Evolutionary conservation across 2,797 vertebrate genomes (phyloP).

Genomic region (Gymnocypris eckloni): DNA sequence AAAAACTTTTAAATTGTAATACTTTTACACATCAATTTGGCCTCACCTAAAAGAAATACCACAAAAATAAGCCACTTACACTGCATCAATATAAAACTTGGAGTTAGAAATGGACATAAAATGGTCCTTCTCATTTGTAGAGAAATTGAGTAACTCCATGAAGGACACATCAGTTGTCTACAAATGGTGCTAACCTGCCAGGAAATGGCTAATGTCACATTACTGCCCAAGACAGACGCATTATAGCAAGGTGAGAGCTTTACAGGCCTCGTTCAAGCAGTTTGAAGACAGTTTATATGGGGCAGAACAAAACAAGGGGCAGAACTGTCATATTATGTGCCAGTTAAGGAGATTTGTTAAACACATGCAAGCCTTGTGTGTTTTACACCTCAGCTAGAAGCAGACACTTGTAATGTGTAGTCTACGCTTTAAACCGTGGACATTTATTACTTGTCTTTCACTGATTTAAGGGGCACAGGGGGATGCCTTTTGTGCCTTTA

Average conservation of each 20-base stretch:
- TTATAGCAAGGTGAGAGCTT: conserved; percentile 26
- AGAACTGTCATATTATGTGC: conserved; percentile 42
- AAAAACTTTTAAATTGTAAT: neutral
- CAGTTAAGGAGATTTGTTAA: conserved; percentile 47
- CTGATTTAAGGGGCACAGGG: neutral
- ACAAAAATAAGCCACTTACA: neutral
- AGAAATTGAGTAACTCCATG: neutral
- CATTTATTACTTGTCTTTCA: conserved; percentile 20
- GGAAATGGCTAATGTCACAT: conserved; percentile 34
- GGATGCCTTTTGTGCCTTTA: neutral
- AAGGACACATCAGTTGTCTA: neutral
- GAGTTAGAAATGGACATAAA: neutral
- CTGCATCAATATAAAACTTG: neutral
- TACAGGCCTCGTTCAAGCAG: conserved; percentile 37
- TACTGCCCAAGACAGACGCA: conserved; percentile 13
- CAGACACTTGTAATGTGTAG: conserved; percentile 29
- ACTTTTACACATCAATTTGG: neutral
- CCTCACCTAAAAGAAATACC: neutral
- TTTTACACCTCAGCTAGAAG: conserved; percentile 22
- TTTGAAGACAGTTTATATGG: conserved; percentile 37
- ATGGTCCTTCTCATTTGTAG: neutral
- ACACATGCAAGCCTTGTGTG: conserved; percentile 23
- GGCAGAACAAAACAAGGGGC: conserved; percentile 21
- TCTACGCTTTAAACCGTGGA: conserved; percentile 1
- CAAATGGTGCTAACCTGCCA: neutral